A percentile compares a stretch with the other conserved stretches of the same genome.
Evolutionary conservation across 2,113 vertebrate species (phyloP).

Genomic region (Dasypus novemcinctus): DNA sequence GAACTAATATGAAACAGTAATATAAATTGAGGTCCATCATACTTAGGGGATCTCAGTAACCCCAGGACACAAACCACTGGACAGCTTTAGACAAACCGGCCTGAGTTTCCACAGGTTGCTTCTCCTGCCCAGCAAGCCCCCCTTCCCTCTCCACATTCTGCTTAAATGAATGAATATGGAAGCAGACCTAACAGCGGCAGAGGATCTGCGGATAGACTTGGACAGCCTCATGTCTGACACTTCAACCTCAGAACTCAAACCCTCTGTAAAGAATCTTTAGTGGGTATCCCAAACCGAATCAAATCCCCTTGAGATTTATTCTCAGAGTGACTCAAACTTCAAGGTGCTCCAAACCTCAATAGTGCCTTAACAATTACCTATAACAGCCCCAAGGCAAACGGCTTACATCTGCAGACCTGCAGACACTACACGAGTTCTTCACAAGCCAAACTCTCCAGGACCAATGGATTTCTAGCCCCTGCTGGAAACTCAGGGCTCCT

Average conservation of each 20-base stretch:
- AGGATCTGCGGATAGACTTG: not conserved
- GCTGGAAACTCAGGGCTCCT: not conserved
- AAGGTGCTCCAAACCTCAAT: not conserved
- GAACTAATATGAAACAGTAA: not conserved
- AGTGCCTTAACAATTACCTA: not conserved
- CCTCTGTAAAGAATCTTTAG: not conserved
- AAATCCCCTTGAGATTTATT: not conserved
- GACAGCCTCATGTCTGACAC: not conserved
- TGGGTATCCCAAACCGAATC: not conserved
- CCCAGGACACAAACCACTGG: not conserved
- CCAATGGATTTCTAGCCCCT: not conserved
- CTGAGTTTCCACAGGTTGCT: not conserved
- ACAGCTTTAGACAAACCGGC: not conserved
- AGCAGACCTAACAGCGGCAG: not conserved
- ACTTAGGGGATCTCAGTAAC: not conserved
- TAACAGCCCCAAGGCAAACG: not conserved
- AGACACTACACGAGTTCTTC: not conserved
- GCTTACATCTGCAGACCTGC: not conserved
- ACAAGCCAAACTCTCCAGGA: not conserved
- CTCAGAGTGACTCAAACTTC: not conserved
- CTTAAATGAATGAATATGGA: not conserved
- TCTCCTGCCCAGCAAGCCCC: not conserved
- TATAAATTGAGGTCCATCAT: not conserved
- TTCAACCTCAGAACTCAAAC: not conserved
- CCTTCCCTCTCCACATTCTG: not conserved